A percentile compares a stretch with the other conserved stretches of the same genome.
These are phyloP conservation scores for Drosophila santomea DNA, from an alignment of 1,140 invertebrate species.

Conservation along the genomic window DNA sequence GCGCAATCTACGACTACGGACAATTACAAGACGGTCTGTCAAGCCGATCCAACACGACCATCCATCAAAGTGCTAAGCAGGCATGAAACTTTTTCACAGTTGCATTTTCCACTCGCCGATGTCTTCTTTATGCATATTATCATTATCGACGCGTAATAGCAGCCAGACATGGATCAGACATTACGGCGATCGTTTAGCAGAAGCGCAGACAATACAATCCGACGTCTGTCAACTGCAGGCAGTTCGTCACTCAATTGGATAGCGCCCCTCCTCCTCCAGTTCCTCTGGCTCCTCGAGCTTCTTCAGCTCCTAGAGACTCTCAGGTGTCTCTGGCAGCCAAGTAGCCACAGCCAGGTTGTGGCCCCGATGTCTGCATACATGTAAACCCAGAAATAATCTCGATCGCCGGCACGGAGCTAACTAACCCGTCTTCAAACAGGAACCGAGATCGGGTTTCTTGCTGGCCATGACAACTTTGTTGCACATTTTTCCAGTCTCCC, in stretches of 20 bases:
- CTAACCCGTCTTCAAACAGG: conserved; percentile 41
- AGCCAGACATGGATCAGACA: conserved; percentile 46
- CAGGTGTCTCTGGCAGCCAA: not conserved
- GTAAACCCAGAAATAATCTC: conserved; percentile 46
- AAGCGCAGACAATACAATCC: conserved; percentile 41
- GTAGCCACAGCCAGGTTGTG: conserved; percentile 45
- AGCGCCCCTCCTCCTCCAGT: not conserved
- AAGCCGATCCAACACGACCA: conserved; percentile 27
- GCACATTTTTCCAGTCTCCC: conserved; percentile 10
- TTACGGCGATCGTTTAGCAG: conserved; percentile 37
- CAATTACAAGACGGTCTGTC: conserved; percentile 38
- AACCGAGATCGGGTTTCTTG: conserved; percentile 41
- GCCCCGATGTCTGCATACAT: conserved; percentile 36
- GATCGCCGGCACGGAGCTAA: conserved; percentile 21
- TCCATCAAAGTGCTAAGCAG: conserved; percentile 43
- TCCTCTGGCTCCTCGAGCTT: not conserved
- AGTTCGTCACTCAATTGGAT: conserved; percentile 40
- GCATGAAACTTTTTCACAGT: conserved; percentile 49
- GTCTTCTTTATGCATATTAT: conserved; percentile 46
- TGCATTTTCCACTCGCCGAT: conserved; percentile 36
- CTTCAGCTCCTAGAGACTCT: not conserved
- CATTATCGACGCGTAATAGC: conserved; percentile 24
- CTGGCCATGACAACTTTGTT: conserved; percentile 28
- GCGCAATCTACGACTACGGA: conserved; percentile 18
- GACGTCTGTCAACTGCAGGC: conserved; percentile 21